Base-by-base conservation (phyloP, 2,113 vertebrate species). In the Xenus cinereus region DNA sequence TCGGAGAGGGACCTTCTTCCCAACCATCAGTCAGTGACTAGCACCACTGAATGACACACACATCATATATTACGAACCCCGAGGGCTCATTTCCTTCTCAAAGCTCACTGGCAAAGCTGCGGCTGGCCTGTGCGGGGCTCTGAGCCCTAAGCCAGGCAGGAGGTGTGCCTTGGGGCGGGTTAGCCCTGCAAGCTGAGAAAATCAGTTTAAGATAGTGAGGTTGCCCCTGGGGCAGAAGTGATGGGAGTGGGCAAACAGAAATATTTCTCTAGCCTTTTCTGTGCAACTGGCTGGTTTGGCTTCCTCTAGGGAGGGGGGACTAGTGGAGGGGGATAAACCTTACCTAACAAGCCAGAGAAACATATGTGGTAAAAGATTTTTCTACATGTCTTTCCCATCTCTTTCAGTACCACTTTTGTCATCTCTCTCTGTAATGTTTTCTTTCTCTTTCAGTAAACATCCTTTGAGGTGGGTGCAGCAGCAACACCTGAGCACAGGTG, bases 41-140 rank as follows among this genome's bases (percentile, higher is more conserved):
- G 77, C 18, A 16, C 20, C 39, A 18, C 35, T 18, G 60, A 62
- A 18, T 62, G 60, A 39, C 35, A 39, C 60, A 62, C 35, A 12
- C 60, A 27, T 19, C 60, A 27, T 24, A 2, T 26, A 12, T 51
- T 67, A 9, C 9, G 33, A 87, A 48, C 79, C 12, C 32, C 3
- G 10, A 53, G 39, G 54, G 32, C n/a, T 90, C 30, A 8, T 30
- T 16, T 12, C 33, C 46, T 81, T 76, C 76, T 33, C 14, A 45
- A 68, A 87, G 33, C 28, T 73, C 41, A 14, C 18, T 37, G 83
- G 39, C 45, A 82, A 51, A 71, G 39, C 32, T 37, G 7, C 19
- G 2, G 2, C 12, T 74, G 0, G 5, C 20, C n/a, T 64, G 22
- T 14, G 12, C 0, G 2, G 21, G 41, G 59, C 24, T 33, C 9